Base-by-base conservation (phyloP, 2,888 invertebrate species). In the Rhagonycha lutea region DNA sequence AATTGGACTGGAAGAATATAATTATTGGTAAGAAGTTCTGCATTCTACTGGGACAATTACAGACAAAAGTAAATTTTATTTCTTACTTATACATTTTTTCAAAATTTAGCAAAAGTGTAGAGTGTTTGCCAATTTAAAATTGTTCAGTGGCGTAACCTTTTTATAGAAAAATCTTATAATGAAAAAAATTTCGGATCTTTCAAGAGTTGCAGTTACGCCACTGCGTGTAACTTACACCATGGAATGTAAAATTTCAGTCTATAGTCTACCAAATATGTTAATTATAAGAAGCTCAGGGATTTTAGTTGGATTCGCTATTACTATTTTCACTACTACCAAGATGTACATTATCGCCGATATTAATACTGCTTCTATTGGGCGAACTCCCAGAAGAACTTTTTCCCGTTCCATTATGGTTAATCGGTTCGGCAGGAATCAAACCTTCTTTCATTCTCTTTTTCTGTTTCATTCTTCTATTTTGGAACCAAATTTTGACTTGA, bases 401-500 rank as follows among this genome's bases (percentile, higher is more conserved):
- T 82, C 76, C 79, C 62, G 80, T 68, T 70, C 80, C 81, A 76
- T 78, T 84, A 3, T 47, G 47, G 70, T 81, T 86, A 60, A 90
- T 85, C 14, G 90, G 88, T 80, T 93, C 93, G 62, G 91, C 89
- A 28, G 83, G 84, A 79, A 95, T 93, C 8, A 96, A 89, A 0
- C 97, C 97, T 85, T 98, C 98, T 89, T 98, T 98, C 91, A 97
- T 96, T 79, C 98, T 91, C 87, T 98, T 98, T 91, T 98, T 98
- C 86, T 98, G 98, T 88, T 99, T 99, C 98, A 99, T 99, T 83
- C 99, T 91, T 82, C 99, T 91, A 87, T 99, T 99, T 88, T 99
- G 99, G 87, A 99, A 99, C 98, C 98, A 98, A 82, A 98, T 98
- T 89, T 98, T 98, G 77, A 92, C 91, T 90, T 99, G 98, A 1